Evolutionary conservation across 1,140 invertebrate species (phyloP).

Genomic region (Diuraphis noxia): DNA sequence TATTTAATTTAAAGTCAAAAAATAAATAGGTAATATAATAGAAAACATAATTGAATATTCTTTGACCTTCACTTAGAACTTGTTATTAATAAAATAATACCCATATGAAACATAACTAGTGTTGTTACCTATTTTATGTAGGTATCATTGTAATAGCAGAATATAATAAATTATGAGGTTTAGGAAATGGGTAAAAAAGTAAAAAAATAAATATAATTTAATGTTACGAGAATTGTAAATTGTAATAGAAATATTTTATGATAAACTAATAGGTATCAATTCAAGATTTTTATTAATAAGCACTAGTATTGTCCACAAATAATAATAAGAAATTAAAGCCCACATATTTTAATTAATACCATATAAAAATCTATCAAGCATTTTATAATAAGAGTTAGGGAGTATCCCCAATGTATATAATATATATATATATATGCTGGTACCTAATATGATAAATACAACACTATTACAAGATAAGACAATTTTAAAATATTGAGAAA

Average conservation of each 20-base stretch:
- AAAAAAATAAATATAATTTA: not conserved
- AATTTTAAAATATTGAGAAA: not conserved
- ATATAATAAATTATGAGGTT: not conserved
- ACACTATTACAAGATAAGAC: not conserved
- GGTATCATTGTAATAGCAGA: not conserved
- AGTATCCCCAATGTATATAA: not conserved
- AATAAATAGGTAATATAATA: not conserved
- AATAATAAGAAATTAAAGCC: not conserved
- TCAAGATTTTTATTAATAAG: not conserved
- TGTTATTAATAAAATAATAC: not conserved
- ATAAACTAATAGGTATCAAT: not conserved
- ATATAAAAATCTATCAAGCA: not conserved
- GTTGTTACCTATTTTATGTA: not conserved
- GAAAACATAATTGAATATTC: conserved; percentile 17
- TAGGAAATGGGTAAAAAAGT: not conserved
- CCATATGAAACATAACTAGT: not conserved
- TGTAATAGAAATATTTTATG: not conserved
- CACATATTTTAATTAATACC: not conserved
- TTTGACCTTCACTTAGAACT: not conserved
- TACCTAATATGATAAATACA: not conserved
- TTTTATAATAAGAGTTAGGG: not conserved
- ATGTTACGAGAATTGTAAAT: not conserved
- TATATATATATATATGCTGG: too few species aligned
- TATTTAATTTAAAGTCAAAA: not conserved
- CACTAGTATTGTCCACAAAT: not conserved